Evolutionary conservation across 2,113 vertebrate species (phyloP).

Genomic region (Spheniscus mendiculus): DNA sequence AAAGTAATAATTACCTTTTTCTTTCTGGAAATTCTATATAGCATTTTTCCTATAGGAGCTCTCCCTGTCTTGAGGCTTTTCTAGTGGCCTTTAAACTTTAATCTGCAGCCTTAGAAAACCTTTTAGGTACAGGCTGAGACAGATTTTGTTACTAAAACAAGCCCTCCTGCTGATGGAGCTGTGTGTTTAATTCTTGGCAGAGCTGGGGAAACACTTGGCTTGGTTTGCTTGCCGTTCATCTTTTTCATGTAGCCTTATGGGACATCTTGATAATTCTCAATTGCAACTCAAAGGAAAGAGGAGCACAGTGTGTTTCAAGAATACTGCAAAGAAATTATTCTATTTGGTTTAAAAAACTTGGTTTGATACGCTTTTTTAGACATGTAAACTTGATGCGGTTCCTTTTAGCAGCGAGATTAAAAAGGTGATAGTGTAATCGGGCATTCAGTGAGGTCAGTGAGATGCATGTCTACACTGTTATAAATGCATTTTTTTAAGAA

Average conservation of each 20-base stretch:
- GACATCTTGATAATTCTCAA: slow-evolving; percentile 26
- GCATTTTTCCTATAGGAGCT: background rate
- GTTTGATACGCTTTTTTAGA: background rate
- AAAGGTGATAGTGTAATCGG: background rate
- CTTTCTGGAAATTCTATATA: slow-evolving; percentile 21
- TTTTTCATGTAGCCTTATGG: slow-evolving; percentile 44
- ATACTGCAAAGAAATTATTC: background rate
- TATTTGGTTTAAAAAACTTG: background rate
- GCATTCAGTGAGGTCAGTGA: background rate
- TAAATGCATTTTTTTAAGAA: background rate
- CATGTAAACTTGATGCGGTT: background rate
- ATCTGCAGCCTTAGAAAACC: slow-evolving; percentile 20
- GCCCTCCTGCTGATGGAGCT: slow-evolving; percentile 27
- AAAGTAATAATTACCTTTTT: slow-evolving; percentile 20
- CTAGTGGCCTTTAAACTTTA: slow-evolving; percentile 37
- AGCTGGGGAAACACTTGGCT: slow-evolving; percentile 5
- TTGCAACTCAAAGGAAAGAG: background rate
- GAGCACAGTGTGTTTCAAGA: background rate
- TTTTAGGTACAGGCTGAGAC: slow-evolving; percentile 23
- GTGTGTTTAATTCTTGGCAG: slow-evolving; percentile 43
- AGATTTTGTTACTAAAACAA: slow-evolving; percentile 41
- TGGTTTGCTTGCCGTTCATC: slow-evolving; percentile 40
- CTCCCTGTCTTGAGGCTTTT: background rate
- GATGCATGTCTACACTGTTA: background rate
- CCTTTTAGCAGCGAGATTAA: background rate